Conservation (phyloP, 1,140 invertebrate genomes). For the Meloidogyne floridensis region DNA sequence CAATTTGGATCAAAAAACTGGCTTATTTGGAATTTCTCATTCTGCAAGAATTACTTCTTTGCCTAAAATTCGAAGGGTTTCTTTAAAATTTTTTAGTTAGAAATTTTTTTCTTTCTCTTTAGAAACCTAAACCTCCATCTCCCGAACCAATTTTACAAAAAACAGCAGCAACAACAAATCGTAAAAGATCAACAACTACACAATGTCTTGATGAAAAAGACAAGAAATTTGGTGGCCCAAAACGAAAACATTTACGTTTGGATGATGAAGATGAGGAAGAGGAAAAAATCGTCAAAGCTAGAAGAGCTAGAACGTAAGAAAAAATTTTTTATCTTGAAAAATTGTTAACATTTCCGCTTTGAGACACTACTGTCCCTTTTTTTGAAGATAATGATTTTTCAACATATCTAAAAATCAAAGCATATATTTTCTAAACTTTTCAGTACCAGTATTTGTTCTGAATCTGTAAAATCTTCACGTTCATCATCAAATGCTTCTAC, state of each 20-base stretch:
- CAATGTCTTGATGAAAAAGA: not conserved
- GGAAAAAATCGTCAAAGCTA: not conserved
- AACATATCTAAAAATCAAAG: not conserved
- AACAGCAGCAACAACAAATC: not conserved
- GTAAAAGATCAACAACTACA: not conserved
- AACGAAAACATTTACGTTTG: not conserved
- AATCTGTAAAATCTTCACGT: not conserved
- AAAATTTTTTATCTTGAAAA: not conserved
- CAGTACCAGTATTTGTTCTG: not conserved
- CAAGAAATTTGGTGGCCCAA: not conserved
- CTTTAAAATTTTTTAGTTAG: not conserved
- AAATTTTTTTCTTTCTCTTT: not conserved
- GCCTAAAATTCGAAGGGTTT: constrained; percentile 18
- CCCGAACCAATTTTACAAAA: not conserved
- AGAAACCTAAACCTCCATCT: constrained; percentile 11
- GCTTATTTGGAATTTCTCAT: constrained; percentile 27
- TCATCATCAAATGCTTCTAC: constrained; percentile 1
- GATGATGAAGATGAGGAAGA: constrained; percentile 12
- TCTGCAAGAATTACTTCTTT: not conserved
- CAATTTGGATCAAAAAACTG: constrained; percentile 5
- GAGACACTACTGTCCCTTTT: not conserved
- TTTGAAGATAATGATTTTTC: not conserved
- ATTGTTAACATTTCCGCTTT: not conserved
- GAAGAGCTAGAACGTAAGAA: not conserved
- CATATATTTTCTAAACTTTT: not conserved